These are phyloP conservation scores for Edolisoma coerulescens DNA, from an alignment of 2,113 vertebrate genomes.

Conservation along the genomic window DNA sequence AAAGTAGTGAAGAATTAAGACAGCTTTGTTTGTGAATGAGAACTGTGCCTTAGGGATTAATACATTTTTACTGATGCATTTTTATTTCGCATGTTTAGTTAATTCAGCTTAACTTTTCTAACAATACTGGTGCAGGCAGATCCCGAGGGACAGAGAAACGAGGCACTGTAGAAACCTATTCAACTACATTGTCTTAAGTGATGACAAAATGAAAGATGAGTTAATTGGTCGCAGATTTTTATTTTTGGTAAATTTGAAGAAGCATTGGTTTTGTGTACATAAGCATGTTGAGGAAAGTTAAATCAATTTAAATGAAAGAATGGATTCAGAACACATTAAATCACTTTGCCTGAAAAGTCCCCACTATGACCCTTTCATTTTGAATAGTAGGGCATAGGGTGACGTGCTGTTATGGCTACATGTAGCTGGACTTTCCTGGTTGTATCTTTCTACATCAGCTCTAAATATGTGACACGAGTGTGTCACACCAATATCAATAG, in stretches of 20 bases:
- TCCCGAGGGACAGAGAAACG: not conserved
- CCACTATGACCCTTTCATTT: not conserved
- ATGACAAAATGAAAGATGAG: constrained; percentile 47
- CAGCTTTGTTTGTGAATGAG: constrained; percentile 42
- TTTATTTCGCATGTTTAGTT: not conserved
- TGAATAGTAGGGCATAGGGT: not conserved
- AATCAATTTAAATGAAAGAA: not conserved
- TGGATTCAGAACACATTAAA: constrained; percentile 30
- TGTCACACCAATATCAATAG: not conserved
- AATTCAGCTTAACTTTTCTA: constrained; percentile 34
- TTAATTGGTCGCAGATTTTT: constrained; percentile 51
- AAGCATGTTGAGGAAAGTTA: not conserved
- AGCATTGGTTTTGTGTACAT: constrained; percentile 17
- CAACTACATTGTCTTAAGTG: constrained; percentile 32
- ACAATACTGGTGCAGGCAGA: not conserved
- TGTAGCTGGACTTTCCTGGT: not conserved
- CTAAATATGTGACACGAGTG: not conserved
- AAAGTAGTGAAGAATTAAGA: constrained; percentile 28
- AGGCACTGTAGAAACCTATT: constrained; percentile 1
- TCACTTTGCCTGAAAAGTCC: constrained; percentile 16
- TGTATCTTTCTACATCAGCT: not conserved
- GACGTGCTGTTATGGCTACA: not conserved
- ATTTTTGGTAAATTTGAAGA: constrained; percentile 24
- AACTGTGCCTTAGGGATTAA: not conserved
- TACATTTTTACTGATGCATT: constrained; percentile 14